Evolutionary conservation across 2,113 vertebrate species (phyloP).

Genomic region (Neogobius melanostomus): DNA sequence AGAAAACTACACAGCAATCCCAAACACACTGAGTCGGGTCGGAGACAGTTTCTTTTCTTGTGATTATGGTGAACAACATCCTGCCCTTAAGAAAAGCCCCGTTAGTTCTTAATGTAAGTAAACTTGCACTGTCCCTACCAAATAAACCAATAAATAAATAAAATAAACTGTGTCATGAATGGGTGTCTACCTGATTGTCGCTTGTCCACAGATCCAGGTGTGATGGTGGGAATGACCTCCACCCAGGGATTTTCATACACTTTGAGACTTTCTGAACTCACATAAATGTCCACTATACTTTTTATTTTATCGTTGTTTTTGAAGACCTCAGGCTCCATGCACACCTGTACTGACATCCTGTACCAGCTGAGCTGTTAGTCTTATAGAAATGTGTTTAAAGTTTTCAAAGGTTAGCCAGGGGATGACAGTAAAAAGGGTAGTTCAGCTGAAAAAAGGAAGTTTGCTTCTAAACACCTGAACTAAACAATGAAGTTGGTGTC

Average conservation of each 20-base stretch:
- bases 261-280: slow-evolving; percentile 57
- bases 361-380: too few relatives aligned
- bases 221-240: slow-evolving; percentile 8
- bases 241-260: slow-evolving; percentile 52
- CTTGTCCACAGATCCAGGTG: not conserved
- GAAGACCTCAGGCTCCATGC: not conserved
- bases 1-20: slow-evolving; percentile 35
- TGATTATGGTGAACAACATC: not conserved
- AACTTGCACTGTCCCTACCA: too few relatives aligned
- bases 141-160: too few relatives aligned
- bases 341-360: slow-evolving; percentile 8
- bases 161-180: not conserved
- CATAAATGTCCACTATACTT: slow-evolving; percentile 49
- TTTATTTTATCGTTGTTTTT: slow-evolving; percentile 18
- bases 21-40: not conserved
- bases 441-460: not conserved
- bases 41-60: slow-evolving; percentile 6
- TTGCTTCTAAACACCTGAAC: not conserved
- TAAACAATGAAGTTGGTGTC: not conserved
- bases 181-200: slow-evolving; percentile 35
- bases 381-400: not conserved
- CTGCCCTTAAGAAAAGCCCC: not conserved
- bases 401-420: not conserved
- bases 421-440: not conserved
- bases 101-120: not conserved